Conservation (phyloP, 35 echinoderm and acorn worm genomes). For the Apostichopus californicus region DNA sequence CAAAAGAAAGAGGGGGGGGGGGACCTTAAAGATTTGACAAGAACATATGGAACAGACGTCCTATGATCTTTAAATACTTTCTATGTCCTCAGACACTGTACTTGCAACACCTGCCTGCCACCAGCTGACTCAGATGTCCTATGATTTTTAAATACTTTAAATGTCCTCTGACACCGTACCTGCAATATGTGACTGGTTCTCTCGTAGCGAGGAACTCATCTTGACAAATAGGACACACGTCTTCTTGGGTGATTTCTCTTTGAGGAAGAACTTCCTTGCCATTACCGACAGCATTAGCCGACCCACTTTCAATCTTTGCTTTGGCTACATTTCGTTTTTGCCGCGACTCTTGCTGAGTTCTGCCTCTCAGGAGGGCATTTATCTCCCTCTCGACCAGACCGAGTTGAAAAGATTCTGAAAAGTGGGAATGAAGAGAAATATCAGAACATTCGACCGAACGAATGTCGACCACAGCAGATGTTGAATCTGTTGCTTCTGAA, state of each 20-base stretch:
- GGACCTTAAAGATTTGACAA: too few relatives aligned
- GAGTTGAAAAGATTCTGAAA: conserved; percentile 79
- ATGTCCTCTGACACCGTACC: conserved; percentile 55
- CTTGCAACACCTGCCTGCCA: conserved; percentile 32
- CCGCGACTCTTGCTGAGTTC: conserved; percentile 45
- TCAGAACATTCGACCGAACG: too few relatives aligned
- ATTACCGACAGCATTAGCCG: neutral
- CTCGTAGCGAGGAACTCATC: conserved; percentile 85
- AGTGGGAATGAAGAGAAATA: neutral
- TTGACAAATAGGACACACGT: conserved; percentile 96
- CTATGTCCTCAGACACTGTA: conserved; percentile 22
- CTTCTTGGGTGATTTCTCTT: conserved; percentile 86
- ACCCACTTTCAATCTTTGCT: neutral
- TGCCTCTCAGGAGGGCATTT: conserved; percentile 86
- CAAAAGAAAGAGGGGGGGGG: too few relatives aligned
- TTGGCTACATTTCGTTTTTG: conserved; percentile 32
- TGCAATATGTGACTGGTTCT: conserved; percentile 96
- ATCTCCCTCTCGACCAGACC: conserved; percentile 96
- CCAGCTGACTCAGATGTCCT: too few relatives aligned
- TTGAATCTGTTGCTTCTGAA: too few relatives aligned
- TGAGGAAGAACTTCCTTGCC: conserved; percentile 73
- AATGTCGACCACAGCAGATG: too few relatives aligned
- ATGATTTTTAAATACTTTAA: too few relatives aligned
- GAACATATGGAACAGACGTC: too few relatives aligned
- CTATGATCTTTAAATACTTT: too few relatives aligned